Percentiles rank a stretch among this genome's conserved stretches.
Evolutionary conservation across 2,113 vertebrate species (phyloP).

Genomic region (Malurus elegans): DNA sequence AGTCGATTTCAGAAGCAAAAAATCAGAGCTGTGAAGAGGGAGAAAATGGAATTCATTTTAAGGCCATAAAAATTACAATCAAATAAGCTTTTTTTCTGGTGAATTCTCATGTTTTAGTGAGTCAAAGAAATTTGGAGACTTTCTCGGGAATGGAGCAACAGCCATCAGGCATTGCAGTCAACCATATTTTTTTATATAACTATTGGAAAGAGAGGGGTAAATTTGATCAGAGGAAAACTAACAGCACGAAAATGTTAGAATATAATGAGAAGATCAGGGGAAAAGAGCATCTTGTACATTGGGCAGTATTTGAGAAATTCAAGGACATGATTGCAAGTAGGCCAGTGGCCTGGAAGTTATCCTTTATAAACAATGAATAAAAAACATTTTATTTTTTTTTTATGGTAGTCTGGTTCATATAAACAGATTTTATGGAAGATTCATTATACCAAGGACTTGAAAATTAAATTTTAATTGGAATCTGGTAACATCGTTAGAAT

Average conservation of each 20-base stretch:
- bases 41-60: neutral
- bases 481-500: neutral
- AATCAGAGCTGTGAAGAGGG: neutral
- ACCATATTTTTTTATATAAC: neutral
- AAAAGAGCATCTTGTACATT: neutral
- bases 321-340: conserved; percentile 8
- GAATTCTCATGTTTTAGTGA: neutral
- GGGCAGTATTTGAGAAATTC: neutral
- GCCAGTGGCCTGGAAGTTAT: neutral
- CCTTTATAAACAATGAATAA: neutral
- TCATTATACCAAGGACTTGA: neutral
- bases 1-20: neutral
- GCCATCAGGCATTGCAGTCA: neutral
- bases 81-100: accelerated
- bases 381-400: neutral
- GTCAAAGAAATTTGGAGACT: neutral
- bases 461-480: conserved; percentile 57
- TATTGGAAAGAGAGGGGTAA: neutral
- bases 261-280: neutral
- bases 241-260: neutral
- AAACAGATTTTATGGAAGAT: neutral
- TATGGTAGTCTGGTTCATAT: neutral
- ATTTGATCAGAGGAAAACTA: neutral
- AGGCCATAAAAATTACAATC: neutral
- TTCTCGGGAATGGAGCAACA: neutral